These are phyloP conservation scores for Calcarius lapponicus DNA, from an alignment of 2,797 vertebrate genomes.

Conservation along the genomic window DNA sequence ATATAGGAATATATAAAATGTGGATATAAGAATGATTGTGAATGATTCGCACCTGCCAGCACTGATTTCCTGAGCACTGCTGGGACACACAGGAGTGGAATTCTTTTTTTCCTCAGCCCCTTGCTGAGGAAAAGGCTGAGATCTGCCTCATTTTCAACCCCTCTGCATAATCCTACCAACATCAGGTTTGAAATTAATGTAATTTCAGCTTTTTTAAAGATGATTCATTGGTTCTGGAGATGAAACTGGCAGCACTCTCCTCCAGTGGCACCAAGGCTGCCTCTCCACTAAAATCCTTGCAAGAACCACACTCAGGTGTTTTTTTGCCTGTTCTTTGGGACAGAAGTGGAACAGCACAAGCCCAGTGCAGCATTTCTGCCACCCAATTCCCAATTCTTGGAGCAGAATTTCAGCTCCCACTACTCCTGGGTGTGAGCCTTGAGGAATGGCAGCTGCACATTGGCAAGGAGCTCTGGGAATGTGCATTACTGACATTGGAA, in stretches of 20 bases:
- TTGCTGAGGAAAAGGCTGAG: neutral
- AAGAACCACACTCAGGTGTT: neutral
- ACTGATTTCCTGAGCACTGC: neutral
- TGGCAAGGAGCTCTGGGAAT: neutral
- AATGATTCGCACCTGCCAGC: neutral
- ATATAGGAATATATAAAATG: neutral
- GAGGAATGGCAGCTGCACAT: neutral
- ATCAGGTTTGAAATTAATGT: neutral
- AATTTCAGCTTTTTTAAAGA: neutral
- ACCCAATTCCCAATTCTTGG: neutral
- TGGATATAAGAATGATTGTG: neutral
- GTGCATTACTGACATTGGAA: rapidly evolving
- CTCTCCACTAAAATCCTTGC: neutral
- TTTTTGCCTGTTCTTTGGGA: neutral
- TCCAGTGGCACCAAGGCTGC: neutral
- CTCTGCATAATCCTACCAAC: neutral
- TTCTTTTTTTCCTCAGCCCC: neutral
- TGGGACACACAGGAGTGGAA: neutral
- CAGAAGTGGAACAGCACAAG: neutral
- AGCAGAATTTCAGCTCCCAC: neutral
- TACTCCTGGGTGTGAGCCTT: neutral
- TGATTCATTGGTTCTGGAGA: neutral
- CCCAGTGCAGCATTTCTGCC: neutral
- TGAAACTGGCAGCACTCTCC: neutral
- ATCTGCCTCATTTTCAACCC: neutral